Percentiles rank a stretch among this genome's conserved stretches.
Evolutionary conservation across 2,113 vertebrate species (phyloP).

Genomic region (Vanacampus margaritifer): DNA sequence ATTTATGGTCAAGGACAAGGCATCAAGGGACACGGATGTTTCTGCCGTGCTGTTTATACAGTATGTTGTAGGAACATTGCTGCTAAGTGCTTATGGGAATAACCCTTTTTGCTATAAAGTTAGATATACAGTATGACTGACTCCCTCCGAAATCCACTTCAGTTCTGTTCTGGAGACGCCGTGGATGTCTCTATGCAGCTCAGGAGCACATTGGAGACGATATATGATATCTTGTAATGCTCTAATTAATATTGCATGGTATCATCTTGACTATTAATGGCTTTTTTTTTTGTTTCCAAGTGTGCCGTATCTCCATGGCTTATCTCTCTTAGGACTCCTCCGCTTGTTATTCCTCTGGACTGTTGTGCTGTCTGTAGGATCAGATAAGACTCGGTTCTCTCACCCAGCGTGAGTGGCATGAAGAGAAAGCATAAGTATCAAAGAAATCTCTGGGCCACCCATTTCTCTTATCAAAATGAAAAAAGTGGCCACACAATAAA

Average conservation of each 20-base stretch:
- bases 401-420: constrained; percentile 45
- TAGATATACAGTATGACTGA: constrained; percentile 17
- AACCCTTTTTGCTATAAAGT: background rate
- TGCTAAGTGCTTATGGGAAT: constrained; percentile 15
- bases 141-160: constrained; percentile 28
- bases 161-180: constrained; percentile 7
- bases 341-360: constrained; percentile 41
- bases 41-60: constrained; percentile 12
- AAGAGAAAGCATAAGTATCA: constrained; percentile 39
- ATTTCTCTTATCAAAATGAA: constrained; percentile 35
- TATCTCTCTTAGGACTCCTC: constrained; percentile 36
- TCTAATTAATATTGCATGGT: constrained; percentile 64
- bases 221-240: constrained; percentile 60
- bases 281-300: constrained; percentile 42
- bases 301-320: constrained; percentile 43
- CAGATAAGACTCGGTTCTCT: constrained; percentile 41
- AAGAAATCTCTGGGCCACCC: constrained; percentile 17
- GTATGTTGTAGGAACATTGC: constrained; percentile 14
- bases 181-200: constrained; percentile 23
- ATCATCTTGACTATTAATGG: constrained; percentile 60
- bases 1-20: constrained; percentile 12
- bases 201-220: constrained; percentile 33
- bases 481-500: constrained; percentile 10
- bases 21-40: constrained; percentile 15
- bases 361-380: constrained; percentile 24